Conservation (phyloP, 2,797 vertebrate species). For the Pseudopleuronectes americanus region DNA sequence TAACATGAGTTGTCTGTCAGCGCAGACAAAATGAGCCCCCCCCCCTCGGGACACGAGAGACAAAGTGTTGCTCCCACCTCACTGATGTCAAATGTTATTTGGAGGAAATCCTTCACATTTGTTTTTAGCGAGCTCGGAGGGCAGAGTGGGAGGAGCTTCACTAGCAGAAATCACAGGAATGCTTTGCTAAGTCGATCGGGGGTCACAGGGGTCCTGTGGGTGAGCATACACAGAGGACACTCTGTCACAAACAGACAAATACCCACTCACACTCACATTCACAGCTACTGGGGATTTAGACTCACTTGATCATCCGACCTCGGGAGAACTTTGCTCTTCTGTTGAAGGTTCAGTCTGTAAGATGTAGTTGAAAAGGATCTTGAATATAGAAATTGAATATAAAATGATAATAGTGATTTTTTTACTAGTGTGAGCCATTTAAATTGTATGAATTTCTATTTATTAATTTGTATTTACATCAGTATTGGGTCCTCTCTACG, state of each 20-base stretch:
- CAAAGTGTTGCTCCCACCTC: conserved; percentile 57
- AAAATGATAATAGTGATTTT: too few relatives aligned
- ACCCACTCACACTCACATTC: conserved; percentile 9
- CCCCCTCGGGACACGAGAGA: conserved; percentile 46
- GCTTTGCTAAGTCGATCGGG: conserved; percentile 11
- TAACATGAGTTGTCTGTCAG: conserved; percentile 68
- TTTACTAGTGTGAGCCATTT: too few relatives aligned
- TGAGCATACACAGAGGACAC: conserved; percentile 6
- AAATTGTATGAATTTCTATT: too few relatives aligned
- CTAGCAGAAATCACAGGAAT: conserved; percentile 43
- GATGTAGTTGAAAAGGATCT: too few relatives aligned
- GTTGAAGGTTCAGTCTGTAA: neutral
- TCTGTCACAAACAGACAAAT: neutral
- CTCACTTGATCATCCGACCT: neutral
- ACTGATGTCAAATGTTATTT: conserved; percentile 48
- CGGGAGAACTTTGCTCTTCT: neutral
- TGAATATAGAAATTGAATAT: too few relatives aligned
- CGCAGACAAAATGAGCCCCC: conserved; percentile 45
- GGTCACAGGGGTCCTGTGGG: neutral
- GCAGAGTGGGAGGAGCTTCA: too few relatives aligned
- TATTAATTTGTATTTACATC: too few relatives aligned
- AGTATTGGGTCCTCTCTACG: too few relatives aligned
- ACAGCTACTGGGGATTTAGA: conserved; percentile 6
- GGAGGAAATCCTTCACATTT: conserved; percentile 51
- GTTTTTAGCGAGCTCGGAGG: conserved; percentile 20